Evolutionary conservation across 2,113 vertebrate species (phyloP).

Genomic region (Ptilonorhynchus violaceus): DNA sequence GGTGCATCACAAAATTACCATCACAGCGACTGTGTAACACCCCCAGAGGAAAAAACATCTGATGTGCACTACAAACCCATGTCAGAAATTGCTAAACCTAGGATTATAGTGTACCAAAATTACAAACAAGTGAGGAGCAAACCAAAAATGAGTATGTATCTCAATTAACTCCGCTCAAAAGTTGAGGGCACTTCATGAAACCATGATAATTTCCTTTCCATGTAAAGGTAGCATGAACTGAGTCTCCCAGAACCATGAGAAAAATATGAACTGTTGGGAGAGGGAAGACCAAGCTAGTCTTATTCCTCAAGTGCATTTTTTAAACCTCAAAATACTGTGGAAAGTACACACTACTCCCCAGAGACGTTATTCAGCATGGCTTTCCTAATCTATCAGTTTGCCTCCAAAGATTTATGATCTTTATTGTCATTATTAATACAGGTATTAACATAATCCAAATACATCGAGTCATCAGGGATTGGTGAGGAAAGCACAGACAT

Average conservation of each 20-base stretch:
- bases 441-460: slow-evolving; percentile 1
- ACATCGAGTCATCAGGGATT: not conserved
- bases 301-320: not conserved
- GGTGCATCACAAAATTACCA: not conserved
- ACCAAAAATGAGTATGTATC: not conserved
- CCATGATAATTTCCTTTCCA: not conserved
- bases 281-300: not conserved
- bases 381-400: not conserved
- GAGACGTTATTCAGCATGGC: not conserved
- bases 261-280: not conserved
- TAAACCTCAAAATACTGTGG: not conserved
- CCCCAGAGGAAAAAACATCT: not conserved
- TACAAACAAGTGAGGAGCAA: not conserved
- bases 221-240: not conserved
- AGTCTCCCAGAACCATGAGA: not conserved
- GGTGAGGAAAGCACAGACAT: not conserved
- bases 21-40: not conserved
- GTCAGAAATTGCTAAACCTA: not conserved
- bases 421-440: not conserved
- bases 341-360: not conserved
- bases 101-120: not conserved
- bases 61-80: not conserved
- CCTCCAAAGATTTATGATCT: not conserved
- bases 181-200: not conserved
- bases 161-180: not conserved